These are phyloP conservation scores for Rynchops niger DNA, from an alignment of 2,113 vertebrate genomes.

Conservation along the genomic window DNA sequence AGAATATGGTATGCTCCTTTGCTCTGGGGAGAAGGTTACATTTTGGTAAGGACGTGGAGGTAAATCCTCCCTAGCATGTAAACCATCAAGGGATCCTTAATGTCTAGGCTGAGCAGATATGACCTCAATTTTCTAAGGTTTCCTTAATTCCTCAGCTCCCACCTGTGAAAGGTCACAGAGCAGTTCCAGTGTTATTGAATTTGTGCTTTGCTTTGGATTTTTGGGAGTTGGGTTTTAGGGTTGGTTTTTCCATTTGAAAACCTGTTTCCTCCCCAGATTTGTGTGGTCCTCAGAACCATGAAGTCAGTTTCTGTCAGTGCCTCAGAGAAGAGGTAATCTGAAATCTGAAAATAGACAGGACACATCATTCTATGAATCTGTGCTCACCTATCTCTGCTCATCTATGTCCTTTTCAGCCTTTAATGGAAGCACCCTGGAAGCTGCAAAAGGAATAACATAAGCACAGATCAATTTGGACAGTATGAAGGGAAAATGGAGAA, in stretches of 20 bases:
- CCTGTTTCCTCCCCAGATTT: neutral
- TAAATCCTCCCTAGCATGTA: neutral
- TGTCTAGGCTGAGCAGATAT: slow-evolving; percentile 11
- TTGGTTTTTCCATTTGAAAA: neutral
- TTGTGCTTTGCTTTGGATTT: slow-evolving; percentile 16
- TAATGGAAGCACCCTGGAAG: neutral
- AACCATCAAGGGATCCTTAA: neutral
- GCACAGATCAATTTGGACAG: neutral
- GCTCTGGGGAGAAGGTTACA: neutral
- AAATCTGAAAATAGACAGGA: neutral
- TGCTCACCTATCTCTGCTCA: neutral
- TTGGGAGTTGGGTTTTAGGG: neutral
- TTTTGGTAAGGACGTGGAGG: neutral
- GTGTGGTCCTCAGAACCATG: neutral
- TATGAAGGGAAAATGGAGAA: neutral
- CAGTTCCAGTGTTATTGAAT: neutral
- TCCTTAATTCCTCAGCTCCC: slow-evolving; percentile 10
- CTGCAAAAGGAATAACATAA: neutral
- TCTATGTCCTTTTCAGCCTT: neutral
- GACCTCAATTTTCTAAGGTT: slow-evolving; percentile 48
- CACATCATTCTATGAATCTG: neutral
- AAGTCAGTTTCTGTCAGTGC: neutral
- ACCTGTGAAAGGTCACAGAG: slow-evolving; percentile 23
- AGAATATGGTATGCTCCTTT: neutral
- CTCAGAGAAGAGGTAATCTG: neutral